Evolutionary conservation across 2,113 vertebrate species (phyloP).

Genomic region (Dendrocopos noguchii): DNA sequence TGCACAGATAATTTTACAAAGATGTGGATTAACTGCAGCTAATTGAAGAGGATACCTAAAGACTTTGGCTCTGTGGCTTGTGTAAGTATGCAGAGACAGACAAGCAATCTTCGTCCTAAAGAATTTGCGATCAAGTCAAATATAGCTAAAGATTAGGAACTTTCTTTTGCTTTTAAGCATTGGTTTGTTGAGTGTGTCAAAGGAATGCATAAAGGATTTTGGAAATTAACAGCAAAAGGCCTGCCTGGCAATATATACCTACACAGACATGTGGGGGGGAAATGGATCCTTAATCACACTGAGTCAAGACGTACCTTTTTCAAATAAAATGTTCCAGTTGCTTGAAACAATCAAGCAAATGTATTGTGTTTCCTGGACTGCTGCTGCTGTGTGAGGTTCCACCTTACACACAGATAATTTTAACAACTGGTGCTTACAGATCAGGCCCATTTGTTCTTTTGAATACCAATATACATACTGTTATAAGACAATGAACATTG

Average conservation of each 20-base stretch:
- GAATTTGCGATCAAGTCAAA: background rate
- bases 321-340: background rate
- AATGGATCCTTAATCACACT: background rate
- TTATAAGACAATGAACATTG: background rate
- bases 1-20: background rate
- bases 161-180: background rate
- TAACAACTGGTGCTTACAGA: background rate
- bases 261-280: background rate
- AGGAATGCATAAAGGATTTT: background rate
- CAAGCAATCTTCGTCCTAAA: background rate
- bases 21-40: background rate
- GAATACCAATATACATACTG: background rate
- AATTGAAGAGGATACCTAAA: background rate
- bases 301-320: background rate
- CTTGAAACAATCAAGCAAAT: background rate
- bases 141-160: background rate
- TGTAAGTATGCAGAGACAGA: background rate
- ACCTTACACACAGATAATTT: background rate
- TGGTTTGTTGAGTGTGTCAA: background rate
- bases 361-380: background rate
- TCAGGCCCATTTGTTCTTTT: background rate
- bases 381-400: background rate
- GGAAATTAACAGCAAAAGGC: background rate
- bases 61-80: background rate
- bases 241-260: background rate